Evolutionary conservation across 2,888 invertebrate species (phyloP), one percentile per base, ranked within the genome.

Genomic region (Cantharis lateralis): DNA sequence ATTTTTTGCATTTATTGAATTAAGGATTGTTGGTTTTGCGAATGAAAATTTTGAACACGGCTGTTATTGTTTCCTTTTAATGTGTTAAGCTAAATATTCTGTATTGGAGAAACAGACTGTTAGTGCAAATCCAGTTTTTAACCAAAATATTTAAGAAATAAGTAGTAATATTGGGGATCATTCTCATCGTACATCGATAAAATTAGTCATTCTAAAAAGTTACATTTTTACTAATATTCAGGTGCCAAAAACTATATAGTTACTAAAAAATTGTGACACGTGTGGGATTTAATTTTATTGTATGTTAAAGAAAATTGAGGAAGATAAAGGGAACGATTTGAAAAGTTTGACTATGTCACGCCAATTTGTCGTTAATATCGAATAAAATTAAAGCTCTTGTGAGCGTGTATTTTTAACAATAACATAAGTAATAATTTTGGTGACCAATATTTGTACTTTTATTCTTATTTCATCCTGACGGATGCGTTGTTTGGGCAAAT

Each of bases 231-330:
- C 83, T 84, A 84, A 87, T 86, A 86, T 81, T 86, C 87, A 86
- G 88, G 88, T 88, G 88, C 88, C 88, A 88, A 88, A 88, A 48
- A 48, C 82, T 83, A 82, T 84, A 84, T 85, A 87, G 87, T 87
- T 87, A 87, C 86, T 87, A 86, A 86, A 84, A 82, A 70, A 74
- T 75, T 74, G 74, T 74, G 20, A 74, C 77, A 71, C 74, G 68
- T 74, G 28, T 64, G 70, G 48, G 74, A 63, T 32, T 62, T 64
- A 71, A 63, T 74, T 77, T 71, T 77, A 62, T 62, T 62, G 70
- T 48, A 70, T 70, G 66, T 73, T 76, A 73, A 16, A 15, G 66
- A 70, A 48, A 48, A 9, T 62, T 28, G 15, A 63, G n/a, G 48
- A 68, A 68, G 68, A 11, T 26, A 11, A 15, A 70, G 13, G 15